A percentile compares a stretch with the other conserved stretches of the same genome.
phyloP scores from a whole-genome alignment of 2,888 invertebrate species.

The Drosophila incognita region DNA sequence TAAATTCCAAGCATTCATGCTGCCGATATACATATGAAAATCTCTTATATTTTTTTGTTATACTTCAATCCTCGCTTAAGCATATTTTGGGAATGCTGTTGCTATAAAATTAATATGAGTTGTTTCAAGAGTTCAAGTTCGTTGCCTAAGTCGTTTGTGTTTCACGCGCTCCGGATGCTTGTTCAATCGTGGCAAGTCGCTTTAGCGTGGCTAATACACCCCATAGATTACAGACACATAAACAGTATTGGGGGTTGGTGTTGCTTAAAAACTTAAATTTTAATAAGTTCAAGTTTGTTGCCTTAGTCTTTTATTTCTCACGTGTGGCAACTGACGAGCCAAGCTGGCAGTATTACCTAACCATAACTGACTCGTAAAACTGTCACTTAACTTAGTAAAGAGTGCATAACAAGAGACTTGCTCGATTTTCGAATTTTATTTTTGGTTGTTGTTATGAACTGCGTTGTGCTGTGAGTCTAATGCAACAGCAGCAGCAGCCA shows the following conservation, averaged over 20 bases:
- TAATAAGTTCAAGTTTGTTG: conserved; percentile 37
- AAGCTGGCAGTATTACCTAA: conserved; percentile 4
- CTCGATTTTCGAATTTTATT: conserved; percentile 39
- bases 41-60: conserved; percentile 1
- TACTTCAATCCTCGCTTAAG: conserved; percentile 2
- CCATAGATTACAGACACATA: not conserved
- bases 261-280: not conserved
- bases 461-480: conserved; percentile 24
- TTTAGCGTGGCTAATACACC: not conserved
- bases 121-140: conserved; percentile 18
- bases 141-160: conserved; percentile 1
- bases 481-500: conserved; percentile 26
- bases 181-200: not conserved
- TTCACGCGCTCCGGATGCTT: no score
- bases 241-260: not conserved
- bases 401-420: conserved; percentile 48
- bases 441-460: conserved; percentile 66
- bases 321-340: not conserved
- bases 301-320: conserved; percentile 34
- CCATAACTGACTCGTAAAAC: conserved; percentile 51
- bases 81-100: not conserved
- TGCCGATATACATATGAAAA: conserved; percentile 14
- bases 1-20: conserved; percentile 50
- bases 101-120: not conserved
- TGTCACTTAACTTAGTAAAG: conserved; percentile 61